Conservation (phyloP, 2,113 vertebrate genomes). For the Oncorhynchus nerka region DNA sequence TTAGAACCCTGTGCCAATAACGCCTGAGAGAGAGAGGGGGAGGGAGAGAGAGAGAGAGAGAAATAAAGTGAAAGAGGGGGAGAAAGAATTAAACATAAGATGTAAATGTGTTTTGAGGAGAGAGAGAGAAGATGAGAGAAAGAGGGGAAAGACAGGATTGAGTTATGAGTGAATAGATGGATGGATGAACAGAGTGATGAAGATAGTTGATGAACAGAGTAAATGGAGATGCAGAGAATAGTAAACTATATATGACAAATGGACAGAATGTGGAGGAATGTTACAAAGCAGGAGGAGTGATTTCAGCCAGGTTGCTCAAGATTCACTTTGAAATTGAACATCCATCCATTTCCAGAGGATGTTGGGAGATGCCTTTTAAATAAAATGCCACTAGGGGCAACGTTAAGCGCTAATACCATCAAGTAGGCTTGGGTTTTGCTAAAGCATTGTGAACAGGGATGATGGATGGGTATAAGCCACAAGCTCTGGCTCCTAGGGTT, state of each 20-base stretch:
- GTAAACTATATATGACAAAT: constrained; percentile 15
- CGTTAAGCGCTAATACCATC: no score
- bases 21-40: not conserved
- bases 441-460: no score
- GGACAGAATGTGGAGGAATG: not conserved
- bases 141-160: not conserved
- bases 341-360: no score
- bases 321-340: no score
- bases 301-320: no score
- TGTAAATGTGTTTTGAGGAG: not conserved
- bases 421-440: no score
- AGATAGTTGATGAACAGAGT: not conserved
- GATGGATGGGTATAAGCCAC: no score
- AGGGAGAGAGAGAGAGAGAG: not conserved
- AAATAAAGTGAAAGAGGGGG: not conserved
- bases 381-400: no score
- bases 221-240: not conserved
- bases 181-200: constrained; percentile 1
- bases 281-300: not conserved
- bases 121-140: not conserved
- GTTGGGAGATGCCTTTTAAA: no score
- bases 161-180: not conserved
- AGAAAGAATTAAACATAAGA: not conserved
- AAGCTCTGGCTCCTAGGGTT: no score
- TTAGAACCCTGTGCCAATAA: not conserved